phyloP scores from a whole-genome alignment of 2,888 invertebrate genomes.

The Myopa tessellatipennis region DNA sequence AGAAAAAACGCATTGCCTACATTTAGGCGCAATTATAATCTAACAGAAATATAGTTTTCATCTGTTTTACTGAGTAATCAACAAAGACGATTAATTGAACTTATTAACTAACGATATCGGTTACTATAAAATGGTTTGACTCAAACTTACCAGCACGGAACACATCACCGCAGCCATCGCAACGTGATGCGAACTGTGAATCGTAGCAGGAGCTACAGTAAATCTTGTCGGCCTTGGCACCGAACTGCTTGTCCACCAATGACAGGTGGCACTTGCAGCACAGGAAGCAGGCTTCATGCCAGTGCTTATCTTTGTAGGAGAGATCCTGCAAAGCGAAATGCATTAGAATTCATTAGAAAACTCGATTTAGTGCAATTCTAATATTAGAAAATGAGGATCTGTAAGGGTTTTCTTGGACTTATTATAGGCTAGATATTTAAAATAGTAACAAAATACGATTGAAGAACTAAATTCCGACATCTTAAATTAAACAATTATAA shows the following conservation, averaged over 20 bases:
- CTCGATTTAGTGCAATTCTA: no score
- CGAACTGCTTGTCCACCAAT: conserved; percentile 99
- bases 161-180: conserved; percentile 98
- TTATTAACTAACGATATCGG: not conserved
- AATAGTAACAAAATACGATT: no score
- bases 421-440: no score
- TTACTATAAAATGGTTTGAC: not conserved
- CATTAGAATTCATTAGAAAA: no score
- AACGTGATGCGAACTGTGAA: conserved; percentile 97
- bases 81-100: not conserved
- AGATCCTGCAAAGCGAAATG: conserved; percentile 81
- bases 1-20: conserved; percentile 12
- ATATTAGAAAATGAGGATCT: no score
- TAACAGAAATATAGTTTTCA: no score
- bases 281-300: conserved; percentile 99
- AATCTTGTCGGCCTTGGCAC: conserved; percentile 98
- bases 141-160: conserved; percentile 94
- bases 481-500: no score
- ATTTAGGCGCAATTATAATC: not conserved
- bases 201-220: conserved; percentile 99
- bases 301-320: conserved; percentile 99
- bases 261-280: conserved; percentile 98
- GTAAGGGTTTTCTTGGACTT: no score
- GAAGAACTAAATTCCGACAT: no score
- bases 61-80: no score